phyloP scores from a whole-genome alignment of 2,797 vertebrate genomes.

The Lophotriccus pileatus region DNA sequence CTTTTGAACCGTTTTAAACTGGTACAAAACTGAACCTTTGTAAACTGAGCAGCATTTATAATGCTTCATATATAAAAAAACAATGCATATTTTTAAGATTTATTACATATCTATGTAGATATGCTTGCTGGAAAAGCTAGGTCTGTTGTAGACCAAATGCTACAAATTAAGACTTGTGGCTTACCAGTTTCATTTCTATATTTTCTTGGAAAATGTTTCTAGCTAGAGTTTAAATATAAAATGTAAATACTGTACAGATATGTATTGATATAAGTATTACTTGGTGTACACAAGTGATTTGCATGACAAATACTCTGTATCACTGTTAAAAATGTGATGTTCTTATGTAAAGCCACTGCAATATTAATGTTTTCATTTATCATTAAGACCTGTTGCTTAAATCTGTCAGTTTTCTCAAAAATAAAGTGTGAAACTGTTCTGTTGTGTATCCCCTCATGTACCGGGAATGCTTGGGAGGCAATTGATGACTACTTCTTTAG shows the following conservation, averaged over 20 bases:
- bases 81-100: slow-evolving; percentile 59
- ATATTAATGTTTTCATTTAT: slow-evolving; percentile 63
- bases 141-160: slow-evolving; percentile 75
- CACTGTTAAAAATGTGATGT: slow-evolving; percentile 54
- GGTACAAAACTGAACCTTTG: slow-evolving; percentile 63
- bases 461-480: background rate
- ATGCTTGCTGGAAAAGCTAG: slow-evolving; percentile 67
- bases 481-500: no score
- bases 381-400: slow-evolving; percentile 59
- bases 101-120: slow-evolving; percentile 60
- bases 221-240: slow-evolving; percentile 79
- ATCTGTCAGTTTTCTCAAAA: slow-evolving; percentile 26
- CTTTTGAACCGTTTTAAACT: slow-evolving; percentile 28
- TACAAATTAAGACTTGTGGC: slow-evolving; percentile 65
- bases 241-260: slow-evolving; percentile 90
- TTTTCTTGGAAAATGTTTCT: slow-evolving; percentile 84
- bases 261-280: slow-evolving; percentile 69
- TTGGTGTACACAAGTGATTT: slow-evolving; percentile 66
- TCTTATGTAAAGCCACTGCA: slow-evolving; percentile 47
- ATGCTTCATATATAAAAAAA: slow-evolving; percentile 58
- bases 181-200: slow-evolving; percentile 77
- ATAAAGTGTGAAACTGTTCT: slow-evolving; percentile 37
- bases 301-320: slow-evolving; percentile 72
- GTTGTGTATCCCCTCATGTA: background rate
- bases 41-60: slow-evolving; percentile 60